Evolutionary conservation across 2,888 invertebrate species (phyloP).

Genomic region (Drosophila nigritarsus): DNA sequence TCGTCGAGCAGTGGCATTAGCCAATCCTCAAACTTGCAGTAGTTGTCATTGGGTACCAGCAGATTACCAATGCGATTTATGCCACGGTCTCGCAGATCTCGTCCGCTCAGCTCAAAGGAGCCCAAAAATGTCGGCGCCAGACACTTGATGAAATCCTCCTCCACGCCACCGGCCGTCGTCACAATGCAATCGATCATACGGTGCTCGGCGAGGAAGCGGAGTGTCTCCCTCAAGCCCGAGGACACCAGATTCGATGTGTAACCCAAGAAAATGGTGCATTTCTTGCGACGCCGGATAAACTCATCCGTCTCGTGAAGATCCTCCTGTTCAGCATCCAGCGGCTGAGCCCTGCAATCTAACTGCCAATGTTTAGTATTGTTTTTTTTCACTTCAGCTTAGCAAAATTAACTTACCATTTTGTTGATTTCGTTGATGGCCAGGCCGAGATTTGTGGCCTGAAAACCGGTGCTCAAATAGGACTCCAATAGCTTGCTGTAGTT

Average conservation of each 20-base stretch:
- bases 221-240: slow-evolving; percentile 95
- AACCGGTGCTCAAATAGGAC: slow-evolving; percentile 93
- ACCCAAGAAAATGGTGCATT: slow-evolving; percentile 98
- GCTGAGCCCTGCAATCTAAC: slow-evolving; percentile 90
- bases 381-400: neutral
- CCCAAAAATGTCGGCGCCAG: slow-evolving; percentile 97
- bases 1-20: slow-evolving; percentile 94
- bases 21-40: slow-evolving; percentile 99
- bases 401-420: slow-evolving; percentile 89
- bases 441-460: slow-evolving; percentile 98
- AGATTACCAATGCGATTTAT: slow-evolving; percentile 95
- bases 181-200: slow-evolving; percentile 98
- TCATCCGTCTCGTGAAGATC: slow-evolving; percentile 91
- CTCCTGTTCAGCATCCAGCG: slow-evolving; percentile 88
- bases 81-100: slow-evolving; percentile 91
- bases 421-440: slow-evolving; percentile 95
- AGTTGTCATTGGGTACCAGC: slow-evolving; percentile 98
- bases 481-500: slow-evolving; percentile 93
- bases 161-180: slow-evolving; percentile 98
- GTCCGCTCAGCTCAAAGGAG: slow-evolving; percentile 94
- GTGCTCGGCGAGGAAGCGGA: slow-evolving; percentile 94
- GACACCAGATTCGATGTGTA: slow-evolving; percentile 99
- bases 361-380: slow-evolving; percentile 67
- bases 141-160: slow-evolving; percentile 99
- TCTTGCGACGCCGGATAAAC: slow-evolving; percentile 90